Percentiles rank a stretch among this genome's conserved stretches.
Evolutionary conservation across 2,888 invertebrate genomes (phyloP).

Genomic region (Cerceris rybyensis): DNA sequence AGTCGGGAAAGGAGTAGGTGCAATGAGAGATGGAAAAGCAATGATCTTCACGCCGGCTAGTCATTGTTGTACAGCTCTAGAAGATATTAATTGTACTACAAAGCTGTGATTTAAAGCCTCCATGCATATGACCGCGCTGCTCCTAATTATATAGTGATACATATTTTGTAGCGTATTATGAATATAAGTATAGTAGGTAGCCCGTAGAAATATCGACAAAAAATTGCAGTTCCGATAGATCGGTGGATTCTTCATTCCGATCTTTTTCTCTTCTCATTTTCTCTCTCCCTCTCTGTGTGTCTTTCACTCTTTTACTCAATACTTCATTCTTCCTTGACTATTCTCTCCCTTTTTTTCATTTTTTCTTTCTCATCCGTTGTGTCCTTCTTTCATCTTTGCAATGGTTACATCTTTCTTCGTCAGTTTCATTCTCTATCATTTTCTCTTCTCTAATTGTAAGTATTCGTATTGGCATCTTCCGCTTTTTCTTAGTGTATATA

Average conservation of each 20-base stretch:
- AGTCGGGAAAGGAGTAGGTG: conserved; percentile 36
- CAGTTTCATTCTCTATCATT: no score
- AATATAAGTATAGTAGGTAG: conserved; percentile 61
- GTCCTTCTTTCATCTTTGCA: no score
- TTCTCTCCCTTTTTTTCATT: no score
- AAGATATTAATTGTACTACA: conserved; percentile 79
- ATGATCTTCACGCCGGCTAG: conserved; percentile 79
- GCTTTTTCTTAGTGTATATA: conserved; percentile 5
- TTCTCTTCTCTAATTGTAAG: no score
- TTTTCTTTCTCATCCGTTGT: no score
- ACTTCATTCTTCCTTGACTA: no score
- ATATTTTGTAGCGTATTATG: conserved; percentile 64
- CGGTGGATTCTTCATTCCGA: conserved; percentile 56
- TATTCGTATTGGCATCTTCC: not conserved
- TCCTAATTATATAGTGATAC: conserved; percentile 73
- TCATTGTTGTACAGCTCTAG: conserved; percentile 78
- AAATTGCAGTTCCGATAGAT: conserved; percentile 53
- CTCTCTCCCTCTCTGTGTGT: not conserved
- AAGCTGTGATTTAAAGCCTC: conserved; percentile 80
- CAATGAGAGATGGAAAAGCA: conserved; percentile 56
- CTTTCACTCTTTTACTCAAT: no score
- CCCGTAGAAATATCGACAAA: conserved; percentile 48
- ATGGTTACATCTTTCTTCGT: no score
- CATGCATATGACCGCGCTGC: conserved; percentile 78
- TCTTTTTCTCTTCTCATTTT: conserved; percentile 34